Conservation (phyloP, 2,113 vertebrate species). For the Toxotes jaculatrix region DNA sequence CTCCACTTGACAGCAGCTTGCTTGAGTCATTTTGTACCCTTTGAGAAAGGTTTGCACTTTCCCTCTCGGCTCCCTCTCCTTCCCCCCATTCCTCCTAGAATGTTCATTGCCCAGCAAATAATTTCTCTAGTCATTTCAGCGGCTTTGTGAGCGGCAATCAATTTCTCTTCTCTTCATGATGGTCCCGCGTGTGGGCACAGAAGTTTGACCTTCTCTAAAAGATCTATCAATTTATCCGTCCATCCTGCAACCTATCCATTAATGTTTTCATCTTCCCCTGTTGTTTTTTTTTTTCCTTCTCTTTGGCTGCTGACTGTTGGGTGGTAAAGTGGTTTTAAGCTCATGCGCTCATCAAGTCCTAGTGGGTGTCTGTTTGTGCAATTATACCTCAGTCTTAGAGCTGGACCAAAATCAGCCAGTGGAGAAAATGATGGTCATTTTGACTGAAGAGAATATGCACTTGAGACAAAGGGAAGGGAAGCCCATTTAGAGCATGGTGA, state of each 20-base stretch:
- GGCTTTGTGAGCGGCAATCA: slow-evolving; percentile 87
- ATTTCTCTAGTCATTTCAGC: slow-evolving; percentile 88
- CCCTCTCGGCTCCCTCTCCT: slow-evolving; percentile 38
- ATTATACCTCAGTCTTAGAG: slow-evolving; percentile 82
- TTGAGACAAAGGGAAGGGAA: slow-evolving; percentile 83
- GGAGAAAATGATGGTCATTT: slow-evolving; percentile 83
- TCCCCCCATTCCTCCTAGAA: slow-evolving; percentile 69
- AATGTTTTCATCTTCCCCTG: slow-evolving; percentile 85
- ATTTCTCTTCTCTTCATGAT: slow-evolving; percentile 88
- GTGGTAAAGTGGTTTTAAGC: slow-evolving; percentile 82
- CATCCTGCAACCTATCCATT: slow-evolving; percentile 86
- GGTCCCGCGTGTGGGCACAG: slow-evolving; percentile 83
- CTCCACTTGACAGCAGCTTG: slow-evolving; percentile 82
- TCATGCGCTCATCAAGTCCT: slow-evolving; percentile 83
- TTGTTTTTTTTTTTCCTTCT: slow-evolving; percentile 63
- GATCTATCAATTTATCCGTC: slow-evolving; percentile 88
- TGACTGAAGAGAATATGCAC: slow-evolving; percentile 83
- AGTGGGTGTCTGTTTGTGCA: slow-evolving; percentile 80
- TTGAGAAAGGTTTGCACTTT: slow-evolving; percentile 77
- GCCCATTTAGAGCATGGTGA: slow-evolving; percentile 74
- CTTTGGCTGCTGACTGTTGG: slow-evolving; percentile 72
- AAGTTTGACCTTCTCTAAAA: slow-evolving; percentile 89
- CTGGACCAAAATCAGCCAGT: slow-evolving; percentile 71
- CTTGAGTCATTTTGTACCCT: slow-evolving; percentile 79
- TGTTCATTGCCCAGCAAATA: slow-evolving; percentile 88